phyloP scores from a whole-genome alignment of 2,113 vertebrate species.

The Chauna torquata region DNA sequence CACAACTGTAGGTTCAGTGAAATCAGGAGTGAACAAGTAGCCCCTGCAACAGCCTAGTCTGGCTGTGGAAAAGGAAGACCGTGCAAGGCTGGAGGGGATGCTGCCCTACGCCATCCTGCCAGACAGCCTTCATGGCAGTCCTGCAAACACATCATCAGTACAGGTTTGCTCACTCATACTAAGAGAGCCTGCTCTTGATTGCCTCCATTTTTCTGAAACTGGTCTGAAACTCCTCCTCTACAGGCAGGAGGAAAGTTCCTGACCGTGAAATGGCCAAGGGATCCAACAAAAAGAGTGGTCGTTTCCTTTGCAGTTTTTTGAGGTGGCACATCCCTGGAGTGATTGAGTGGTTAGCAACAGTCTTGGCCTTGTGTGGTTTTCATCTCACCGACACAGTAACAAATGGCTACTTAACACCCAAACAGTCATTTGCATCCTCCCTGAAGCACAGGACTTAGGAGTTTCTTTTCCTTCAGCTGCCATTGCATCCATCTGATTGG shows the following conservation, averaged over 20 bases:
- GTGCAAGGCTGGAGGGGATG: neutral
- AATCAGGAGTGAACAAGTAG: neutral
- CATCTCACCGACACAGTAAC: neutral
- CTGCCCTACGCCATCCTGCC: neutral
- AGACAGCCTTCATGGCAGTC: neutral
- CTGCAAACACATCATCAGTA: neutral
- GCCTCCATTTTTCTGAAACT: neutral
- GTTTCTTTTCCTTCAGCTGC: constrained; percentile 33
- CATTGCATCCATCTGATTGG: constrained; percentile 41
- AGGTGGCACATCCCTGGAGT: neutral
- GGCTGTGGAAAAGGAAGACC: neutral
- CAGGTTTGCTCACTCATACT: neutral
- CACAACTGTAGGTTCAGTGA: neutral
- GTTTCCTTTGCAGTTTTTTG: neutral
- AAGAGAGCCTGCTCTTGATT: neutral
- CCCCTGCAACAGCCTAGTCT: neutral
- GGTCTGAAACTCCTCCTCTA: neutral
- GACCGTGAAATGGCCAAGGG: neutral
- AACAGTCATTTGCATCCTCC: neutral
- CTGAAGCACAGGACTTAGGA: neutral
- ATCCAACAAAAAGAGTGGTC: neutral
- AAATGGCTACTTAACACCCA: neutral
- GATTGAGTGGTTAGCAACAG: neutral
- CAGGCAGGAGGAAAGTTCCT: rapidly evolving
- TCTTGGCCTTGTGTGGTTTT: neutral